Conservation (phyloP, 2,888 invertebrate genomes). For the Scaptomyza flava region DNA sequence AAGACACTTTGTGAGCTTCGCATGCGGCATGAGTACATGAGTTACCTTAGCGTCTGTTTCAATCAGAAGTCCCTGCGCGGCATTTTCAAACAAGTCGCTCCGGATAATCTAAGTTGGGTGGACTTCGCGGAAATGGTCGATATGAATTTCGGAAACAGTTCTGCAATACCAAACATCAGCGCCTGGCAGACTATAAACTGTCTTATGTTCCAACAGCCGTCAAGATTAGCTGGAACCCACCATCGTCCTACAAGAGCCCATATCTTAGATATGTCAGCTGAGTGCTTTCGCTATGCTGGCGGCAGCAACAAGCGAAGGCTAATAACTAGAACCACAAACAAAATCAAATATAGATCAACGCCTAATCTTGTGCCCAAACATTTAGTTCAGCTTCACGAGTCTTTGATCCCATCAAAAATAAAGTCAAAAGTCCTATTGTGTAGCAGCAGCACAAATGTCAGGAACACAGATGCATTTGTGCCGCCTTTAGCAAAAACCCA, state of each 20-base stretch:
- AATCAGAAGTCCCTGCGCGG: conserved; percentile 65
- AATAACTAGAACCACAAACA: neutral
- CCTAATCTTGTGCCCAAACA: conserved; percentile 39
- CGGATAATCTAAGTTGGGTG: conserved; percentile 46
- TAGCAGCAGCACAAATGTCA: neutral
- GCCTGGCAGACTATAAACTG: conserved; percentile 18
- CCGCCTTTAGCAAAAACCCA: neutral
- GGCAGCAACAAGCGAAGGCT: conserved; percentile 10
- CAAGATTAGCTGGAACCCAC: neutral
- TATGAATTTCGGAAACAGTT: neutral
- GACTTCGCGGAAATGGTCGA: conserved; percentile 47
- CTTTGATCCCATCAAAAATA: neutral
- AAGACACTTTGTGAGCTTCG: conserved; percentile 62
- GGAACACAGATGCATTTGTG: neutral
- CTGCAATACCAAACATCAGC: neutral
- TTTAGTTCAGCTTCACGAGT: neutral
- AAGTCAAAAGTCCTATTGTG: neutral
- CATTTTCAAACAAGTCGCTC: conserved; percentile 65
- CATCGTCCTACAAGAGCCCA: neutral
- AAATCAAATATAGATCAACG: conserved; percentile 9
- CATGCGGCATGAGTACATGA: conserved; percentile 74
- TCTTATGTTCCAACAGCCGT: conserved; percentile 12
- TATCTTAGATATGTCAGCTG: neutral
- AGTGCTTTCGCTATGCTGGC: conserved; percentile 21
- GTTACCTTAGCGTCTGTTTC: conserved; percentile 70